These are phyloP conservation scores for Gambusia holbrooki DNA, from an alignment of 2,113 vertebrate genomes.

Conservation along the genomic window DNA sequence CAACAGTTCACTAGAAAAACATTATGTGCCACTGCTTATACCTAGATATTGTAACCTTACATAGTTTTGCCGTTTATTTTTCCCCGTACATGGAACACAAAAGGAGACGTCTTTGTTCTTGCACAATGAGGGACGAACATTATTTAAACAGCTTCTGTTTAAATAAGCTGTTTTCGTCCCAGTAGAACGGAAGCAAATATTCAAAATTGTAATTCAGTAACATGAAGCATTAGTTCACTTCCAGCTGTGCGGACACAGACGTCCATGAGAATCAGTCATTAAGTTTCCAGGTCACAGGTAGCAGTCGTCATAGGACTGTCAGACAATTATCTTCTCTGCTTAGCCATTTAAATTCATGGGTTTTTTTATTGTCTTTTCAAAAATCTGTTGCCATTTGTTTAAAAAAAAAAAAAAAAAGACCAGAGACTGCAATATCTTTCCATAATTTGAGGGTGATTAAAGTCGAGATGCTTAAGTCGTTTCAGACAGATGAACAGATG, in stretches of 20 bases:
- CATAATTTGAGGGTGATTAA: background rate
- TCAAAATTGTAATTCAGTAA: background rate
- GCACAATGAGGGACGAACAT: too few relatives aligned
- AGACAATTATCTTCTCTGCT: background rate
- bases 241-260: background rate
- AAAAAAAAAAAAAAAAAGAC: conserved; percentile 1
- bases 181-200: too few relatives aligned
- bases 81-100: too few relatives aligned
- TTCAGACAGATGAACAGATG: conserved; percentile 37
- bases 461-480: conserved; percentile 8
- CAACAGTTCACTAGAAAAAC: too few relatives aligned
- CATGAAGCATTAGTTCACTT: conserved; percentile 27
- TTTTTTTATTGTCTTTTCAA: background rate
- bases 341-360: background rate
- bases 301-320: background rate
- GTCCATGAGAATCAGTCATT: conserved; percentile 4
- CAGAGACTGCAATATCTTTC: background rate
- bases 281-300: conserved; percentile 1
- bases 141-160: too few relatives aligned
- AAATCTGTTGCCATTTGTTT: background rate
- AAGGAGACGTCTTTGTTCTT: too few relatives aligned
- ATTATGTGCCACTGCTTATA: too few relatives aligned
- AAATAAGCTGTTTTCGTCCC: too few relatives aligned
- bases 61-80: too few relatives aligned
- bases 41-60: too few relatives aligned